phyloP scores from a whole-genome alignment of 2,888 invertebrate species.

The Yponomeuta evonymella region DNA sequence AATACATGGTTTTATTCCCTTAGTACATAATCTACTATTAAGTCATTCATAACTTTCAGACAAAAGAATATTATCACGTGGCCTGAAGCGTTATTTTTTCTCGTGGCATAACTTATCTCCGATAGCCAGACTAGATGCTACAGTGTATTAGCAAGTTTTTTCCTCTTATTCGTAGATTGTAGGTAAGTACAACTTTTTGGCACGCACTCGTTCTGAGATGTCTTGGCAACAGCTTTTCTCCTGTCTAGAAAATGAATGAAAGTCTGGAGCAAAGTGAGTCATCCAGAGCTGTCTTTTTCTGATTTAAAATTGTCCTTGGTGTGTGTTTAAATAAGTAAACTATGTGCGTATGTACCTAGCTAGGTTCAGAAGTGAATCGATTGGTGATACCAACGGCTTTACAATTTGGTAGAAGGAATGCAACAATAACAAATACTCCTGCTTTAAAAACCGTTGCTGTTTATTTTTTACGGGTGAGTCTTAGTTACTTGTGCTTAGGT shows the following conservation, averaged over 20 bases:
- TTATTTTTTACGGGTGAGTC: too few relatives aligned
- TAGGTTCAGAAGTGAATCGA: neutral
- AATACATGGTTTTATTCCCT: too few relatives aligned
- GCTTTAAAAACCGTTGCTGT: too few relatives aligned
- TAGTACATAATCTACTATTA: too few relatives aligned
- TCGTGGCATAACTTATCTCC: too few relatives aligned
- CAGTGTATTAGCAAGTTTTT: too few relatives aligned
- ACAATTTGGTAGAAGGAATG: neutral
- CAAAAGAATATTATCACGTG: too few relatives aligned
- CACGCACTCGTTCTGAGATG: slow-evolving; percentile 51
- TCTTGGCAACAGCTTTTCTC: slow-evolving; percentile 66
- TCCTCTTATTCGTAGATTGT: too few relatives aligned
- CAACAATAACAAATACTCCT: too few relatives aligned
- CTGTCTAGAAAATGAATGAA: slow-evolving; percentile 69
- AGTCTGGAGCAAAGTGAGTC: slow-evolving; percentile 56
- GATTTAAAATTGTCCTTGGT: slow-evolving; percentile 33
- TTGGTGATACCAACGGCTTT: neutral
- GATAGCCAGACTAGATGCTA: slow-evolving; percentile 53
- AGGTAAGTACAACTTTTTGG: slow-evolving; percentile 53
- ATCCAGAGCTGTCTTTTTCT: slow-evolving; percentile 20
- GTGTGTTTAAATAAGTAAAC: slow-evolving; percentile 5
- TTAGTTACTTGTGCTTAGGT: too few relatives aligned
- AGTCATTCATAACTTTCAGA: too few relatives aligned
- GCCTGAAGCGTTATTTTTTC: too few relatives aligned
- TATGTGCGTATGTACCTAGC: neutral